Evolutionary conservation across 2,888 invertebrate species (phyloP), one percentile per base, ranked within the genome.

Genomic region (Troides aeacus): DNA sequence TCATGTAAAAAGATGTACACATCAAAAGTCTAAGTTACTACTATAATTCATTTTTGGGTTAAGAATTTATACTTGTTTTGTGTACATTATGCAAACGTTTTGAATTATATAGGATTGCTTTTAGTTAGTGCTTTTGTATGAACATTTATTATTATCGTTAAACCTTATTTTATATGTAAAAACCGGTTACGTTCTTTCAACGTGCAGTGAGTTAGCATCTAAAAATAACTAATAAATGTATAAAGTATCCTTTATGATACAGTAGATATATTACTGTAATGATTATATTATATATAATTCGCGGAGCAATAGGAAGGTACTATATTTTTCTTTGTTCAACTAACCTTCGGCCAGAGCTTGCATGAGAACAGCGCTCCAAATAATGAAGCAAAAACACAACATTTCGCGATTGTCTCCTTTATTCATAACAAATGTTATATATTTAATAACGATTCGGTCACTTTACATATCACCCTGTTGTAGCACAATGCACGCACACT

Each of bases 321-420:
- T 76, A 76, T 72, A 74, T 76, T 74, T 21, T 75, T 77, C 85
- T 87, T 88, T 89, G 87, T 87, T 85, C 79, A 76, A 88, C 91
- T 92, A 83, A 92, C 91, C 91, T 92, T 92, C 90, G 79, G 87
- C 82, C 74, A 82, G 75, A 81, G 85, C 87, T 85, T 87, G 86
- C 77, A 80, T 84, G 82, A 87, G 82, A 79, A 81, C 82, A 84
- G 80, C 85, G 86, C 89, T 88, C 91, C 90, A 92, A 83, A 90
- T 84, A 84, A 90, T 81, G 83, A 88, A 79, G 77, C 82, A 82
- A 79, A 86, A 78, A 83, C 86, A 84, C 80, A 89, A 85, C 90
- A 90, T 91, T 84, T 86, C 87, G 86, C 78, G 83, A 85, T 79
- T 81, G 83, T 84, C 79, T 78, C 75, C 78, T 74, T 75, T 71